phyloP scores from a whole-genome alignment of 2,797 vertebrate genomes.

The Sebastes elongatus region DNA sequence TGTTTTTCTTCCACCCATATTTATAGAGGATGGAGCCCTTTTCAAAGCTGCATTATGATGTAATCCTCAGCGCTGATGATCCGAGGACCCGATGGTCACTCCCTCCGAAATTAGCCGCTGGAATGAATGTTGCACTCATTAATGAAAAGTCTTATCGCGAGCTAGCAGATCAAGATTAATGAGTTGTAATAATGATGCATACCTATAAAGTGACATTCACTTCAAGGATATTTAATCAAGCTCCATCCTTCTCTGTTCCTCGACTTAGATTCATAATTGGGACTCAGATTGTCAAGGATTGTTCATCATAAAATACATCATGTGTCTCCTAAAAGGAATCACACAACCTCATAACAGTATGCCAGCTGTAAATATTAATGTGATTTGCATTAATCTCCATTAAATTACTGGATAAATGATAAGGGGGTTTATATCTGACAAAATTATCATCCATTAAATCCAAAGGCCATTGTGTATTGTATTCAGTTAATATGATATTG shows the following conservation, averaged over 20 bases:
- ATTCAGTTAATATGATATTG: constrained; percentile 24
- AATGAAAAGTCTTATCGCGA: constrained; percentile 71
- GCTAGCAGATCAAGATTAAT: constrained; percentile 79
- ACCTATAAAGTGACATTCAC: constrained; percentile 70
- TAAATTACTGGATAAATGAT: constrained; percentile 55
- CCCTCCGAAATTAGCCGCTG: constrained; percentile 56
- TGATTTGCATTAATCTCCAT: constrained; percentile 65
- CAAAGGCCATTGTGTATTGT: constrained; percentile 31
- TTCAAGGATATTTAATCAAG: constrained; percentile 74
- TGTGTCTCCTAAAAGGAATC: constrained; percentile 44
- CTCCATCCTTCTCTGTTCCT: constrained; percentile 48
- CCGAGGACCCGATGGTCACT: constrained; percentile 59
- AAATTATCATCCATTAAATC: constrained; percentile 38
- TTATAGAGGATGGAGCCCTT: not conserved
- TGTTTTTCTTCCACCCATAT: not conserved
- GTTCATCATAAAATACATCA: constrained; percentile 54
- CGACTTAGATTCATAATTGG: constrained; percentile 51
- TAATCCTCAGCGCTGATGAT: constrained; percentile 28
- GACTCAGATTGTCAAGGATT: constrained; percentile 54
- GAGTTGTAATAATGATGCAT: constrained; percentile 74
- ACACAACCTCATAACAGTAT: constrained; percentile 48
- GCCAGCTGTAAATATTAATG: constrained; percentile 63
- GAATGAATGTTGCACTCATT: constrained; percentile 65
- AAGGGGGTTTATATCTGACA: constrained; percentile 45
- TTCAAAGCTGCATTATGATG: constrained; percentile 37